Conservation (phyloP, 2,113 vertebrate genomes). For the Synchiropus splendidus region DNA sequence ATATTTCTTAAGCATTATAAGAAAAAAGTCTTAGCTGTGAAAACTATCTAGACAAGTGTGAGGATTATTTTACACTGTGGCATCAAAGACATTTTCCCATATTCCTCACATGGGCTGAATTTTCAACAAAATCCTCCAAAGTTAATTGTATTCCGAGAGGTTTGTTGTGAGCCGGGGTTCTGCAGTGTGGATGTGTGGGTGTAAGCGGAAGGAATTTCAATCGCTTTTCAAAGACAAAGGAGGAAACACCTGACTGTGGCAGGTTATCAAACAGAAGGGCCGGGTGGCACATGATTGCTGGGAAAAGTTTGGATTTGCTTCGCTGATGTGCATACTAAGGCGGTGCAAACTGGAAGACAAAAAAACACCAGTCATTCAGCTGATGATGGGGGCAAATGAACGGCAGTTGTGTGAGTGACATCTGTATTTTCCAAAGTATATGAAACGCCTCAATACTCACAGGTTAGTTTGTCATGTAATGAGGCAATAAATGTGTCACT, state of each 20-base stretch:
- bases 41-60: slow-evolving; percentile 1
- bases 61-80: not conserved
- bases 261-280: slow-evolving; percentile 50
- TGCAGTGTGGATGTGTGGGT: slow-evolving; percentile 29
- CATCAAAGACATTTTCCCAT: too few relatives aligned
- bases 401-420: not conserved
- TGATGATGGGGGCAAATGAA: not conserved
- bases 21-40: not conserved
- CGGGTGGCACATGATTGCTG: slow-evolving; percentile 34
- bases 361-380: too few relatives aligned
- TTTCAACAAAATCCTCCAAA: slow-evolving; percentile 8
- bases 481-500: too few relatives aligned
- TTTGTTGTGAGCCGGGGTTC: slow-evolving; percentile 17
- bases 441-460: too few relatives aligned
- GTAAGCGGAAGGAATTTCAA: slow-evolving; percentile 50
- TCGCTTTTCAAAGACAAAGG: slow-evolving; percentile 55
- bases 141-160: slow-evolving; percentile 21
- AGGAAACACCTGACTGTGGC: slow-evolving; percentile 35
- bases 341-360: not conserved
- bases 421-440: not conserved
- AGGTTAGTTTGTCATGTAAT: too few relatives aligned
- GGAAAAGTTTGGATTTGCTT: slow-evolving; percentile 43
- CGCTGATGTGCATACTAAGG: slow-evolving; percentile 33
- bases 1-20: too few relatives aligned
- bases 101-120: too few relatives aligned